Evolutionary conservation across 2,888 invertebrate species (phyloP), one percentile per base, ranked within the genome.

Genomic region (Hydraecia micacea): DNA sequence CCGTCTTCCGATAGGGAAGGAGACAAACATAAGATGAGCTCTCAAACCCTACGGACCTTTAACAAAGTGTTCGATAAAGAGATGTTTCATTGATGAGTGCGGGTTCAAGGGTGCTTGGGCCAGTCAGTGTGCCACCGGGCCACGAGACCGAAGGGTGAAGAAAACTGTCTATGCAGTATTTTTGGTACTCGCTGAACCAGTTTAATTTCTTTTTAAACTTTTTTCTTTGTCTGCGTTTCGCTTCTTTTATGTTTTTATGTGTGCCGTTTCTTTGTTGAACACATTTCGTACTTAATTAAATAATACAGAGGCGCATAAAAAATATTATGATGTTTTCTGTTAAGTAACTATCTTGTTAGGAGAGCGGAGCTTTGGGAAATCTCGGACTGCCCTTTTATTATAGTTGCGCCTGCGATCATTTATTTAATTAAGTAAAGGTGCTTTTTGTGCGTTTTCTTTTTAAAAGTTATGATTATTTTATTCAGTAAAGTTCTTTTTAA

Each of bases 61-160:
- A 83, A 75, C 82, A 78, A 69, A 73, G n/a, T 71, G 87, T 83
- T 66, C 79, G 83, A 73, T 75, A 77, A 85, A 76, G 83, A 87
- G 81, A 81, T 83, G 79, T 77, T 90, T 90, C 87, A 90, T 90
- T 91, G 89, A 92, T 85, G 86, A 70, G 72, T 82, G 69, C 70
- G 76, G 84, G 92, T 84, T 92, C 93, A 80, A 46, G n/a, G 49
- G 80, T 65, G 36, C 55, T n/a, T 93, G 93, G 93, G 76, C 66
- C 46, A 73, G 90, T 87, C 88, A 95, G 87, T 96, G 92, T 93
- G 96, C 93, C 94, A 96, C 92, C 92, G 92, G 96, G 95, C 90
- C 93, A 93, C 81, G 79, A 79, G 81, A 79, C 83, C 74, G 88
- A 90, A 90, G 91, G 91, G 90, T 88, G 90, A 90, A 84, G 89